Conservation (phyloP, 2,888 invertebrate species). For the Malachius bipustulatus region DNA sequence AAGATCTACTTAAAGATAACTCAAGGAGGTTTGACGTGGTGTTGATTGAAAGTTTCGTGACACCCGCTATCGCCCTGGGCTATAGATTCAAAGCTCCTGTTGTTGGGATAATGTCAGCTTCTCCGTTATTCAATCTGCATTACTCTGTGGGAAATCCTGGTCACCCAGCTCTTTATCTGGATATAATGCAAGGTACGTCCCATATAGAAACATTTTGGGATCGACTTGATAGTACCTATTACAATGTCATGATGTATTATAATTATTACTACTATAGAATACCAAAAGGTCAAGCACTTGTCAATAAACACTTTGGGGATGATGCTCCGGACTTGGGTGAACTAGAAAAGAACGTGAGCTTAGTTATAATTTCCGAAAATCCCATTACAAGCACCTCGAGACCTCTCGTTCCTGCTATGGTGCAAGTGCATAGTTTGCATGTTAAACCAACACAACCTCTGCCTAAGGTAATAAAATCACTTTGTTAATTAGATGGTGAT, state of each 20-base stretch:
- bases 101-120: constrained; percentile 20
- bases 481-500: no score
- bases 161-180: constrained; percentile 23
- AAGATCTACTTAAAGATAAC: constrained; percentile 7
- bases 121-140: constrained; percentile 16
- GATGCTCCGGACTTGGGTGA: neutral
- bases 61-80: constrained; percentile 11
- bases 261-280: neutral
- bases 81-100: constrained; percentile 14
- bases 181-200: constrained; percentile 11
- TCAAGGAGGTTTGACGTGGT: constrained; percentile 15
- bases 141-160: constrained; percentile 24
- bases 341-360: constrained; percentile 1
- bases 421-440: neutral
- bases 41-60: constrained; percentile 14
- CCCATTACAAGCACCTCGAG: neutral
- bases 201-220: constrained; percentile 4
- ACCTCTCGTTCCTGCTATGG: neutral
- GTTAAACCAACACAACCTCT: neutral
- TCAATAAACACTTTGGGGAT: constrained; percentile 9
- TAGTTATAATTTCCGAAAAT: neutral
- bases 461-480: no score
- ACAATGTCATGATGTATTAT: neutral
- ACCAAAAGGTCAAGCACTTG: neutral
- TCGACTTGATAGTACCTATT: constrained; percentile 1